phyloP scores from a whole-genome alignment of 2,888 invertebrate genomes.

The Cartodere bifasciata region DNA sequence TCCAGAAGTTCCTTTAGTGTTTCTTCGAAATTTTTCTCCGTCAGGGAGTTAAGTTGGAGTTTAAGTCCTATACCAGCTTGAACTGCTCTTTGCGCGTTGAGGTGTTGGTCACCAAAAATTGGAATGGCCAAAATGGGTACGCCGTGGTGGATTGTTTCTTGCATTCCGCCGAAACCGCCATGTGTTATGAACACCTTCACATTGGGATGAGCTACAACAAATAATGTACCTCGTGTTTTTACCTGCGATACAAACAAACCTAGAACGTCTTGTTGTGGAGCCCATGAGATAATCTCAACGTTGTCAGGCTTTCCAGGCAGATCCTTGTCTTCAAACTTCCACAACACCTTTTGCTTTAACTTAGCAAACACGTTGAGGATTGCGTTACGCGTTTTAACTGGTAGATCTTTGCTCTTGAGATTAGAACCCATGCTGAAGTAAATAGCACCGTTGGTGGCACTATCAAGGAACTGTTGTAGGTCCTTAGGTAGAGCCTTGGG shows the following conservation, averaged over 20 bases:
- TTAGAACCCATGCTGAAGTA: conserved; percentile 35
- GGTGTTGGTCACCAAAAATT: too few relatives aligned
- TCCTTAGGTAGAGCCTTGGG: too few relatives aligned
- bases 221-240: too few relatives aligned
- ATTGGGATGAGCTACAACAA: conserved; percentile 12
- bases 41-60: too few relatives aligned
- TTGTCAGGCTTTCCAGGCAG: conserved; percentile 27
- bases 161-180: too few relatives aligned
- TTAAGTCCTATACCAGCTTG: too few relatives aligned
- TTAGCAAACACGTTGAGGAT: conserved; percentile 28
- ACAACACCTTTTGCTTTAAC: conserved; percentile 32
- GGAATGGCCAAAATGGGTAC: too few relatives aligned
- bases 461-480: conserved; percentile 31
- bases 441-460: conserved; percentile 28
- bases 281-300: conserved; percentile 31
- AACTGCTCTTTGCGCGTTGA: too few relatives aligned
- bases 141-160: too few relatives aligned
- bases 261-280: conserved; percentile 31
- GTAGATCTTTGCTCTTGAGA: conserved; percentile 26
- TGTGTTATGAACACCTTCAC: conserved; percentile 12
- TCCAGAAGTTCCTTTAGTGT: too few relatives aligned
- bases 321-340: conserved; percentile 33
- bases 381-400: conserved; percentile 22
- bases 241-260: too few relatives aligned
- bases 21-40: too few relatives aligned